Percentiles rank a stretch among this genome's conserved stretches.
Conservation (phyloP, 2,797 vertebrate species). For the Poecilia picta region DNA sequence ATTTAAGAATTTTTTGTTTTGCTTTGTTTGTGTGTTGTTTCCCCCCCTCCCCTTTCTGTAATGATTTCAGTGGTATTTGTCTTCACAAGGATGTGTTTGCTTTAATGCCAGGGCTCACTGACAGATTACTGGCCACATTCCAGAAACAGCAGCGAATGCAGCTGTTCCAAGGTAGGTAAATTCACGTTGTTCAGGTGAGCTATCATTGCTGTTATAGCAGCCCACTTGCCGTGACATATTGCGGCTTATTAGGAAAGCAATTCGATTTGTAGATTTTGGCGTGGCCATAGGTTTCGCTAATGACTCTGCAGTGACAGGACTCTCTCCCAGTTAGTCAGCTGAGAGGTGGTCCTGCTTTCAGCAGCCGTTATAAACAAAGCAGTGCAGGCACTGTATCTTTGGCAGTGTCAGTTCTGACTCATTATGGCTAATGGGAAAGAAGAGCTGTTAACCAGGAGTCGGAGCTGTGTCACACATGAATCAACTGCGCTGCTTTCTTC, state of each 20-base stretch:
- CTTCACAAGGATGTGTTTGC: background rate
- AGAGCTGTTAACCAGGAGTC: slow-evolving; percentile 49
- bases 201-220: background rate
- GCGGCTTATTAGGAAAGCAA: slow-evolving; percentile 34
- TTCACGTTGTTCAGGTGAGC: slow-evolving; percentile 16
- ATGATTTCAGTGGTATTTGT: background rate
- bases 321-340: slow-evolving; percentile 45
- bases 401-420: slow-evolving; percentile 51
- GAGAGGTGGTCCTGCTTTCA: slow-evolving; percentile 44
- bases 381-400: slow-evolving; percentile 36
- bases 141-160: slow-evolving; percentile 3
- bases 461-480: slow-evolving; percentile 29
- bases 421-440: slow-evolving; percentile 57
- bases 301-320: slow-evolving; percentile 57
- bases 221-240: slow-evolving; percentile 19
- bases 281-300: slow-evolving; percentile 48
- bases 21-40: background rate
- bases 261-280: slow-evolving; percentile 45
- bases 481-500: slow-evolving; percentile 45
- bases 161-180: background rate
- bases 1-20: background rate
- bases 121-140: slow-evolving; percentile 1
- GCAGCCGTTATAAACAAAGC: slow-evolving; percentile 42
- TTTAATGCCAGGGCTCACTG: slow-evolving; percentile 4
- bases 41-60: background rate